Evolutionary conservation across 2,113 vertebrate species (phyloP).

Genomic region (rabbit (Oryctolagus cuniculus)): DNA sequence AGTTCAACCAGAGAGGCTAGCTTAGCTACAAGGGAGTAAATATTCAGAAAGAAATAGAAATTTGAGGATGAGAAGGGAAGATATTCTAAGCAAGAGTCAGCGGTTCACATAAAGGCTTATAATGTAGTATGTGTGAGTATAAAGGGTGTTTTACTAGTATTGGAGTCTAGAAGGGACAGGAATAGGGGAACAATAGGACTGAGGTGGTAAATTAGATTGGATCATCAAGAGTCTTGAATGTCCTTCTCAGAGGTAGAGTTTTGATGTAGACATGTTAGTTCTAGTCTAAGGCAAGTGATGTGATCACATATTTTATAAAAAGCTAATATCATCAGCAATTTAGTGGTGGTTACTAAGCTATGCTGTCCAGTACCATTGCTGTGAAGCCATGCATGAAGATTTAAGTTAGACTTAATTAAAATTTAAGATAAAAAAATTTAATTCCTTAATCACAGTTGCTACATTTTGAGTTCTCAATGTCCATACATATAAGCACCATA

Average conservation of each 20-base stretch:
- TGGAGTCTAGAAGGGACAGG: background rate
- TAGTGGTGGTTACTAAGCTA: background rate
- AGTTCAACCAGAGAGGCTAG: background rate
- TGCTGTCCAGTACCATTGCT: background rate
- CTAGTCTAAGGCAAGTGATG: background rate
- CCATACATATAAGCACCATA: background rate
- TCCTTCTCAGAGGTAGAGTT: background rate
- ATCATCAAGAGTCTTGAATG: background rate
- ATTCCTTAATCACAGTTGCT: background rate
- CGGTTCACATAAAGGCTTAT: background rate
- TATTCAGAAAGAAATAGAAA: background rate
- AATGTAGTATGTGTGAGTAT: background rate
- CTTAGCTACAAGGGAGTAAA: background rate
- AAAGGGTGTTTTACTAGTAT: background rate
- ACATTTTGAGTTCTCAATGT: background rate
- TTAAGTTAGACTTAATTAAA: slow-evolving; percentile 20
- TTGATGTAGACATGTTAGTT: slow-evolving; percentile 14
- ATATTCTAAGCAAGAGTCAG: background rate
- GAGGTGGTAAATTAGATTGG: background rate
- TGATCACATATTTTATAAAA: background rate
- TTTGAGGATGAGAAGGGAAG: background rate
- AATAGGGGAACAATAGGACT: background rate
- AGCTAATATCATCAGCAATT: background rate
- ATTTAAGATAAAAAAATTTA: slow-evolving; percentile 6
- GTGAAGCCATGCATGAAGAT: background rate